These are phyloP conservation scores for Bombus polaris DNA, from an alignment of 1,140 invertebrate genomes.

Conservation along the genomic window DNA sequence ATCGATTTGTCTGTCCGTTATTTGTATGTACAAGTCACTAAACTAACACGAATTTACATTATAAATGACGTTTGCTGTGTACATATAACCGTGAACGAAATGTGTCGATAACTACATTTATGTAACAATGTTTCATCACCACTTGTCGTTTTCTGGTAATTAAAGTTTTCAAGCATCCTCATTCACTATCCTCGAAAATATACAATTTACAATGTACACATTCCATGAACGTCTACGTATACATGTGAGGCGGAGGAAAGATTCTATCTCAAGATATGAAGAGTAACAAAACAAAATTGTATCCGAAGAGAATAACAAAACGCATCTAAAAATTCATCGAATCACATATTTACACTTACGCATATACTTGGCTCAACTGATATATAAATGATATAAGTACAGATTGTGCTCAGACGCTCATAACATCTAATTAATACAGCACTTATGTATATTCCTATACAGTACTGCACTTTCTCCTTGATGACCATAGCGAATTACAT, in stretches of 20 bases:
- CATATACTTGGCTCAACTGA: no score
- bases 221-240: neutral
- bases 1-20: neutral
- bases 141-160: neutral
- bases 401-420: no score
- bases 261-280: neutral
- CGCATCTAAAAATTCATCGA: no score
- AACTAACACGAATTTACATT: neutral
- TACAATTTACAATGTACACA: no score
- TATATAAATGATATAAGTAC: no score
- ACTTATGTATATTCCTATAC: no score
- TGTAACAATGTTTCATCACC: no score
- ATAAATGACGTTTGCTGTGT: neutral
- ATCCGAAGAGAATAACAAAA: neutral
- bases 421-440: no score
- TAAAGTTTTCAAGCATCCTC: neutral
- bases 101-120: neutral
- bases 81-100: neutral
- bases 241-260: neutral
- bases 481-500: neutral
- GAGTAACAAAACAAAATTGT: no score
- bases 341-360: no score
- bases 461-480: neutral
- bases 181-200: neutral
- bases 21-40: no score